Evolutionary conservation across 2,797 vertebrate species (phyloP).

Genomic region (Chaunax sp.): DNA sequence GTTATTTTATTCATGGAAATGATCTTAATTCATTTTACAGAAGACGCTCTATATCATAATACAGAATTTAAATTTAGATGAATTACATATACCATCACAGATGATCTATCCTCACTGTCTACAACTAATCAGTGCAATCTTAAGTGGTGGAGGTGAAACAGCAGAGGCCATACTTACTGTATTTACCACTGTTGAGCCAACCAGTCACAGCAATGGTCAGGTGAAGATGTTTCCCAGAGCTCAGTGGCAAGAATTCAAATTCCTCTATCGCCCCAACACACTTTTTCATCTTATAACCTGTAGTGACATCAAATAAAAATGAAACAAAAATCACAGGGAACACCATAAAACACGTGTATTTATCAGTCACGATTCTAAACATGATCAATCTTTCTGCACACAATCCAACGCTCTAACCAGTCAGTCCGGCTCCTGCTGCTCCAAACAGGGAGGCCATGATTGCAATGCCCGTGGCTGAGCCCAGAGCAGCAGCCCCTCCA

Average conservation of each 20-base stretch:
- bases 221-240: slow-evolving; percentile 90
- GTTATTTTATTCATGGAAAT: too few species aligned
- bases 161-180: slow-evolving; percentile 84
- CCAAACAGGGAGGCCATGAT: slow-evolving; percentile 96
- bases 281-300: slow-evolving; percentile 99
- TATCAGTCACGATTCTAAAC: neutral
- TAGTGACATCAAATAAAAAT: slow-evolving; percentile 3
- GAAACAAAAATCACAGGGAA: neutral
- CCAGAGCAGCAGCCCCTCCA: slow-evolving; percentile 92
- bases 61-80: neutral
- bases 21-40: too few species aligned
- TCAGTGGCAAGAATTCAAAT: slow-evolving; percentile 95
- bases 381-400: neutral
- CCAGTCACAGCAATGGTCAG: slow-evolving; percentile 94
- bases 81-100: neutral
- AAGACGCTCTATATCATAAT: too few species aligned
- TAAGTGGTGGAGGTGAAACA: neutral
- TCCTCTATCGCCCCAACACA: slow-evolving; percentile 96
- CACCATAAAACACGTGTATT: neutral
- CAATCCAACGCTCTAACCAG: slow-evolving; percentile 81
- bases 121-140: neutral
- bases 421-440: slow-evolving; percentile 94
- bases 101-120: neutral
- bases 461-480: slow-evolving; percentile 92
- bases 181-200: slow-evolving; percentile 95